These are phyloP conservation scores for Limonius californicus DNA, from an alignment of 1,140 invertebrate species.

Conservation along the genomic window DNA sequence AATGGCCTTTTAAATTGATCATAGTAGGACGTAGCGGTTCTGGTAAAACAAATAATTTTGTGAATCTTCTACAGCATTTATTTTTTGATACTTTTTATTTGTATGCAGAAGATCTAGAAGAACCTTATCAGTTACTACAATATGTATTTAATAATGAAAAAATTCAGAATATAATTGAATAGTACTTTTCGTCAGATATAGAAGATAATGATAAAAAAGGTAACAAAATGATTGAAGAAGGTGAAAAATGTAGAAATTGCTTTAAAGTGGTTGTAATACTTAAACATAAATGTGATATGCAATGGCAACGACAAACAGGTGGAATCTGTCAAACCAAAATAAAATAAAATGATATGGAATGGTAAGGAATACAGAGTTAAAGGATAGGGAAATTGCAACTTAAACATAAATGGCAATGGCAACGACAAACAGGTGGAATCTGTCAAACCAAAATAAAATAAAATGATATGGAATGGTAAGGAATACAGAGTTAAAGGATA, in stretches of 20 bases:
- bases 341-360: not conserved
- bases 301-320: slow-evolving; percentile 20
- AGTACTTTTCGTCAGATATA: too few relatives aligned
- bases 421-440: slow-evolving; percentile 17
- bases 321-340: slow-evolving; percentile 9
- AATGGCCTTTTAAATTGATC: too few relatives aligned
- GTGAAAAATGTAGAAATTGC: slow-evolving; percentile 22
- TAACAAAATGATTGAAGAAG: slow-evolving; percentile 15
- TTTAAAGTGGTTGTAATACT: slow-evolving; percentile 20
- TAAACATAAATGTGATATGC: too few relatives aligned
- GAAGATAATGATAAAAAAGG: slow-evolving; percentile 15
- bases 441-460: slow-evolving; percentile 10
- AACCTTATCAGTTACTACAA: too few relatives aligned
- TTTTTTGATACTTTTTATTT: too few relatives aligned
- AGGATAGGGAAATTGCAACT: not conserved
- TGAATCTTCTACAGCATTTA: too few relatives aligned
- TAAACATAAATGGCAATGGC: too few relatives aligned
- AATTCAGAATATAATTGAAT: slow-evolving; percentile 15
- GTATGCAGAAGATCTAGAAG: too few relatives aligned
- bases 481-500: not conserved
- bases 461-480: too few relatives aligned
- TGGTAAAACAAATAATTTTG: too few relatives aligned
- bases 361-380: not conserved
- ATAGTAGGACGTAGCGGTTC: too few relatives aligned
- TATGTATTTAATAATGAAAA: too few relatives aligned